Conservation (phyloP, 2,797 vertebrate species). For the Esox lucius region DNA sequence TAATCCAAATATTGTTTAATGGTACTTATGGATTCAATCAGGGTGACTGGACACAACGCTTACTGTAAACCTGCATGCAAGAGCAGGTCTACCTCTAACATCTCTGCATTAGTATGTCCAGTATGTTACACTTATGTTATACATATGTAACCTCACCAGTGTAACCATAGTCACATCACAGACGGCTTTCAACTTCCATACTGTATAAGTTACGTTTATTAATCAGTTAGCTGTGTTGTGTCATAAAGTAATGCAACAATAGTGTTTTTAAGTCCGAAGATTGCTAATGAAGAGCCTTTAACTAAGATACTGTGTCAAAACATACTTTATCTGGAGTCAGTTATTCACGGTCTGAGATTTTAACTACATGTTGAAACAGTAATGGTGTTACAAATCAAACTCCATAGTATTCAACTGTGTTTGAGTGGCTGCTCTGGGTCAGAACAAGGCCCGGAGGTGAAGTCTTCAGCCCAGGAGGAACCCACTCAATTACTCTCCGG, state of each 20-base stretch:
- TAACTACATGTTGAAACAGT: neutral
- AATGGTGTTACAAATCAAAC: neutral
- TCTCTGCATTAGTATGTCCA: neutral
- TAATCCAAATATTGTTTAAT: neutral
- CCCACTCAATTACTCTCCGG: conserved; percentile 56
- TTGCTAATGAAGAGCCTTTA: neutral
- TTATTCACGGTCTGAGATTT: neutral
- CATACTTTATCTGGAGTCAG: neutral
- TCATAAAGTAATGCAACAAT: neutral
- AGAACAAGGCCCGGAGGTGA: neutral
- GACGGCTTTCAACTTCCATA: neutral
- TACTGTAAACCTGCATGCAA: neutral
- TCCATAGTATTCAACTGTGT: neutral
- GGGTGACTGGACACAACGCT: neutral
- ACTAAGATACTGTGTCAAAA: neutral
- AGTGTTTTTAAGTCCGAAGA: neutral
- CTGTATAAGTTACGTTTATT: neutral
- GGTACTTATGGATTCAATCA: neutral
- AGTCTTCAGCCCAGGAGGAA: conserved; percentile 19
- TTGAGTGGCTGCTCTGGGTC: neutral
- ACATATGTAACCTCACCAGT: neutral
- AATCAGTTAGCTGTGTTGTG: neutral
- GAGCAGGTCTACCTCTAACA: neutral
- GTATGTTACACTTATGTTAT: neutral
- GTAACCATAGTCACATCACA: neutral